Percentiles rank a stretch among this genome's conserved stretches.
Evolutionary conservation across 2,113 vertebrate species (phyloP).

Genomic region (Vulpes lagopus): DNA sequence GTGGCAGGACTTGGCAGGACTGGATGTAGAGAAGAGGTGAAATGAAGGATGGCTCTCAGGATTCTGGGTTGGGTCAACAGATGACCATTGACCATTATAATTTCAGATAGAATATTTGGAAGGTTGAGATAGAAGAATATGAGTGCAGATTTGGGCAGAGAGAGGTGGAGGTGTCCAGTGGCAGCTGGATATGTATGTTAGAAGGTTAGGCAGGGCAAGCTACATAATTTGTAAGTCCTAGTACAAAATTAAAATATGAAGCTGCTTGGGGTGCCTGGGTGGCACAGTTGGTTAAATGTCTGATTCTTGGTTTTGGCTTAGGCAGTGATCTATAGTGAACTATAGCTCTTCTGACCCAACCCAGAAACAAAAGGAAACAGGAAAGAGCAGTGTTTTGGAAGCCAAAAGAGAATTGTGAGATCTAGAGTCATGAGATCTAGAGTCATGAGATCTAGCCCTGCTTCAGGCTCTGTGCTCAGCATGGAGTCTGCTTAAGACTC

Average conservation of each 20-base stretch:
- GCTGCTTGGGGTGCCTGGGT: background rate
- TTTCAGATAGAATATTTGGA: background rate
- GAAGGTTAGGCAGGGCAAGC: background rate
- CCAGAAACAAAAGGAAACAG: too few relatives aligned
- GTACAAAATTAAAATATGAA: background rate
- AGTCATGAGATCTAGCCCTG: background rate
- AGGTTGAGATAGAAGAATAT: background rate
- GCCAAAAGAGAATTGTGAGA: too few relatives aligned
- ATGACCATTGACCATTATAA: background rate
- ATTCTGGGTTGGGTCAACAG: background rate
- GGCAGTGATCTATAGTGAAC: background rate
- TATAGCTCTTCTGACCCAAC: too few relatives aligned
- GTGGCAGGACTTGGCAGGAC: background rate
- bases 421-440: background rate
- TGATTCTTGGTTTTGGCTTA: background rate
- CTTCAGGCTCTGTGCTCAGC: background rate
- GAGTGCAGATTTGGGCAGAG: background rate
- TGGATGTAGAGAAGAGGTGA: background rate
- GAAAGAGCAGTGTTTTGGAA: too few relatives aligned
- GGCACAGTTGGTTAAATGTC: background rate
- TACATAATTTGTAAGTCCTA: background rate
- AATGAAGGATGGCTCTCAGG: background rate
- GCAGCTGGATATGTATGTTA: background rate
- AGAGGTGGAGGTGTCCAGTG: background rate
- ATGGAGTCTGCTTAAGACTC: background rate